These are phyloP conservation scores for Mobula hypostoma DNA, from an alignment of 2,113 vertebrate species.

Conservation along the genomic window DNA sequence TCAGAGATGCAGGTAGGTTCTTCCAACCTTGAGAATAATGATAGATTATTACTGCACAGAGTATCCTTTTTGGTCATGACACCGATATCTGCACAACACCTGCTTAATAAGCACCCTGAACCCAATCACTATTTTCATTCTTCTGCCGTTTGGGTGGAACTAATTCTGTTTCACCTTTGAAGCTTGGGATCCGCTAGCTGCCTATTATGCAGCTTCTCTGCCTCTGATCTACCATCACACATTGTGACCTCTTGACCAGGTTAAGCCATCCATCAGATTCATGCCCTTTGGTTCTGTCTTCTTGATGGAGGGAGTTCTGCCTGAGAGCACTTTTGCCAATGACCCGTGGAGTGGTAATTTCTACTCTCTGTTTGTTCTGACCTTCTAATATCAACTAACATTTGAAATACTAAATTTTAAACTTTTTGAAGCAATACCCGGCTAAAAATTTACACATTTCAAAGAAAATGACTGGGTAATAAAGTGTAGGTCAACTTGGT, in stretches of 20 bases:
- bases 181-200: background rate
- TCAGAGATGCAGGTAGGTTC: background rate
- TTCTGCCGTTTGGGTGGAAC: background rate
- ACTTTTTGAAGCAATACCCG: too few species aligned
- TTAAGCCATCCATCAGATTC: background rate
- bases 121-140: background rate
- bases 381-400: background rate
- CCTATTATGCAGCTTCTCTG: background rate
- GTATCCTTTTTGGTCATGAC: background rate
- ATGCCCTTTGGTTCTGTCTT: background rate
- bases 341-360: background rate
- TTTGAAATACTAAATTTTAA: background rate
- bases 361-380: background rate
- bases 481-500: too few species aligned
- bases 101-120: background rate
- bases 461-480: too few species aligned
- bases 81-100: background rate
- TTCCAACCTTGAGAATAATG: background rate
- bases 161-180: background rate
- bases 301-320: background rate
- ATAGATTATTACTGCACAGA: background rate
- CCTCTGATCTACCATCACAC: background rate
- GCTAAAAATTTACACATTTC: too few species aligned
- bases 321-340: background rate
- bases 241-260: background rate